Base-by-base conservation (phyloP, 2,797 vertebrate genomes). In the Cuniculus paca region DNA sequence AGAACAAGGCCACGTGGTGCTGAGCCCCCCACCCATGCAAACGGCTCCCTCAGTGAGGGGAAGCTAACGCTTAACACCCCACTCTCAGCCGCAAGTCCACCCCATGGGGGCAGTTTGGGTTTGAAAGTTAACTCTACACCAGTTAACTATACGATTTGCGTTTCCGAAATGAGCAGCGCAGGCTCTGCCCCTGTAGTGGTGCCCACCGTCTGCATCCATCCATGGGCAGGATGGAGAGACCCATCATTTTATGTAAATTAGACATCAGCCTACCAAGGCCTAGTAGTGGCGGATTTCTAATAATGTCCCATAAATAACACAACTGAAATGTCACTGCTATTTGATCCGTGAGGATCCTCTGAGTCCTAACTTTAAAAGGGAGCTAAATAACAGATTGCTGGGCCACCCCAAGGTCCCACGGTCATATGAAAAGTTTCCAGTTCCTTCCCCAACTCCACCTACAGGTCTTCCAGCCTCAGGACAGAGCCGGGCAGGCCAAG, bases 281-380 rank as follows among this genome's bases (percentile, higher is more conserved):
- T n/a, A 70, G 31, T 20, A 75, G 61, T 50, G 22, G 24, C 63
- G 54, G 26, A 48, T 88, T 96, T 90, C 85, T 85, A 90, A 91
- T 39, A 63, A 72, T 58, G 45, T 50, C 34, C 24, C 68, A 39
- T 60, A 93, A 63, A 60, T 68, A 77, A 75, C 8, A 13, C 10
- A 20, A 10, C 78, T 65, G 56, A 91, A 88, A 68, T 12, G 36
- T 22, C 58, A 1, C 70, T 90, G 52, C 56, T 52, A 58, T 88
- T 88, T 22, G 22, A 26, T 70, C 31, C 48, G 20, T 20, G 24
- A 2, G 61, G 94, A 89, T 61, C 8, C 14, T 70, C 63, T 58
- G 26, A 60, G 86, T 50, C 50, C 24, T 42, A 58, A 36, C 10
- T 58, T 88, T 16, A 45, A 50, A 50, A 80, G 28, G 84, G 26